Evolutionary conservation across 2,113 vertebrate genomes (phyloP).

Genomic region (Martes martes): DNA sequence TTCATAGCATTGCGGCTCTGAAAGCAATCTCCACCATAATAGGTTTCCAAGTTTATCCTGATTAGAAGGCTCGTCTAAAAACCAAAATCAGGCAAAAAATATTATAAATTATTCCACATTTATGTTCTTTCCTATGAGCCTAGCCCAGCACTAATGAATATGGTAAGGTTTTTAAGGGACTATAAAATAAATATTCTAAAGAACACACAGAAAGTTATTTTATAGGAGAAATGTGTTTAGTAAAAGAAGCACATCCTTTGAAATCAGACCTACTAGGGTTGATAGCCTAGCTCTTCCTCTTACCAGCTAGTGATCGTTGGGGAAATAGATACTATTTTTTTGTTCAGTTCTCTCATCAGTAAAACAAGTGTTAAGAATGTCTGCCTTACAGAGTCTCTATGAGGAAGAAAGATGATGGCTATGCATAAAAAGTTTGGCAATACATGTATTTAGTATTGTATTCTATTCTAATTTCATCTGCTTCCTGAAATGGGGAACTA

Average conservation of each 20-base stretch:
- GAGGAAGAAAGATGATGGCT: background rate
- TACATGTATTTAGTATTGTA: background rate
- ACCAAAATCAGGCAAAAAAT: background rate
- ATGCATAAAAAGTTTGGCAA: background rate
- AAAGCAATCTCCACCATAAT: background rate
- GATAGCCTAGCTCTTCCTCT: background rate
- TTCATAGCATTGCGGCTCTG: background rate
- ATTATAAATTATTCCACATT: background rate
- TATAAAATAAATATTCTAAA: background rate
- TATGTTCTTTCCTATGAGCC: background rate
- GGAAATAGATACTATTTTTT: background rate
- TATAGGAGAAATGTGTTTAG: background rate
- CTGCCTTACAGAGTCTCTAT: background rate
- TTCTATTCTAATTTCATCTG: background rate
- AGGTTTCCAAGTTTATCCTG: background rate
- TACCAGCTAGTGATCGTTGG: background rate
- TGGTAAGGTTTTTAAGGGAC: background rate
- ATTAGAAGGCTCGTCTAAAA: background rate
- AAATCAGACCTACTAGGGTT: background rate
- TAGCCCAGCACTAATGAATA: background rate
- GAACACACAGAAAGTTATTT: background rate
- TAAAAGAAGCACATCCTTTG: background rate
- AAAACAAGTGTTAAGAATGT: background rate
- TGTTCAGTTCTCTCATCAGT: background rate
- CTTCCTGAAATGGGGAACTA: background rate